These are phyloP conservation scores for Drosophila pseudoananassae DNA, from an alignment of 1,140 invertebrate genomes.

Conservation along the genomic window DNA sequence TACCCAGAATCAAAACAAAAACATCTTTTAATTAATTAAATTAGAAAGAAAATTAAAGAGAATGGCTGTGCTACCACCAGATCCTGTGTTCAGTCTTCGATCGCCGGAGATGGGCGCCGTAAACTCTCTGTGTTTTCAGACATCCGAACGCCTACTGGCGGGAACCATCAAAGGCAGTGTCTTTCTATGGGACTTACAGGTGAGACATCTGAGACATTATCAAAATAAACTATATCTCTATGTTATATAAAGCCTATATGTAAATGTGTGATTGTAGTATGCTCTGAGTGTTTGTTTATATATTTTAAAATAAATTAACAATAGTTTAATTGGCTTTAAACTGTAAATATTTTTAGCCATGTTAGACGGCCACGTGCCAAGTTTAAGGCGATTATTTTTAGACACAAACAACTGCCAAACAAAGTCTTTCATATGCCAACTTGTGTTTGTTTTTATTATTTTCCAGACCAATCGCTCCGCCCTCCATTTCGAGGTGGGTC, in stretches of 20 bases:
- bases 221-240: not conserved
- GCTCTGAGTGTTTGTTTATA: not conserved
- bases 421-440: not conserved
- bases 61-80: slow-evolving; percentile 86
- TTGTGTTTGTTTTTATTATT: not conserved
- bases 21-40: slow-evolving; percentile 18
- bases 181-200: slow-evolving; percentile 90
- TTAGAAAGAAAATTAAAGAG: slow-evolving; percentile 10
- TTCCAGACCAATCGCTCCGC: slow-evolving; percentile 75
- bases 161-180: slow-evolving; percentile 88
- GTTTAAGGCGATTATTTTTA: slow-evolving; percentile 3
- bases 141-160: slow-evolving; percentile 87
- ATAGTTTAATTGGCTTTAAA: not conserved
- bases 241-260: not conserved
- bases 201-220: slow-evolving; percentile 54
- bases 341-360: not conserved
- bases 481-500: slow-evolving; percentile 73
- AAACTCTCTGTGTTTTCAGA: slow-evolving; percentile 88
- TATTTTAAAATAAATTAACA: not conserved
- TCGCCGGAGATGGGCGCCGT: slow-evolving; percentile 88
- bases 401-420: not conserved
- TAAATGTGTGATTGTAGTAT: not conserved
- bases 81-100: slow-evolving; percentile 88
- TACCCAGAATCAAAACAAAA: slow-evolving; percentile 27
- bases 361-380: slow-evolving; percentile 4